phyloP scores from a whole-genome alignment of 2,113 vertebrate species.

The Sphaerodactylus townsendi region DNA sequence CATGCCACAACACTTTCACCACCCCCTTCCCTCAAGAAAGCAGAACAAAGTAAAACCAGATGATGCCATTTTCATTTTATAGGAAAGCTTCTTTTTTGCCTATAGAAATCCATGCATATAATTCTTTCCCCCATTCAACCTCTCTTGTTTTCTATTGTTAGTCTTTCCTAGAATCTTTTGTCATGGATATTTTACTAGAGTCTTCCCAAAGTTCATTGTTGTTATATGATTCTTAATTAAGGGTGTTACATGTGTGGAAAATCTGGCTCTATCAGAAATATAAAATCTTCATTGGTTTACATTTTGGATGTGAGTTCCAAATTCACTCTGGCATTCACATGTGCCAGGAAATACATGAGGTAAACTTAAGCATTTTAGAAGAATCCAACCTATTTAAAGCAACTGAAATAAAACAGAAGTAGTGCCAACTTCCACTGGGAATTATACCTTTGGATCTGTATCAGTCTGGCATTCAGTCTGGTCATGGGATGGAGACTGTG shows the following conservation, averaged over 20 bases:
- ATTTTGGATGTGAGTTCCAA: not conserved
- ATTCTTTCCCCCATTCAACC: not conserved
- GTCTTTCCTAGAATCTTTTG: not conserved
- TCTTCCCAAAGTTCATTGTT: slow-evolving; percentile 8
- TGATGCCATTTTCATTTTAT: not conserved
- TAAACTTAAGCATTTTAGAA: not conserved
- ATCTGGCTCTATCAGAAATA: not conserved
- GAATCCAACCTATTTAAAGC: too few relatives aligned
- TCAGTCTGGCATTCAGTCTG: too few relatives aligned
- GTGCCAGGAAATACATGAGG: not conserved
- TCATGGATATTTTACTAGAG: not conserved
- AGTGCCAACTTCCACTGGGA: too few relatives aligned
- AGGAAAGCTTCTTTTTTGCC: not conserved
- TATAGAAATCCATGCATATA: not conserved
- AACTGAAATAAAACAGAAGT: too few relatives aligned
- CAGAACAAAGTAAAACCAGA: slow-evolving; percentile 29
- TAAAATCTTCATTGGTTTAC: not conserved
- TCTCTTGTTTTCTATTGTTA: not conserved
- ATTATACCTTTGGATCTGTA: too few relatives aligned
- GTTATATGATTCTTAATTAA: not conserved
- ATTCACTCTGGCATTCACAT: not conserved
- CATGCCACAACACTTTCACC: slow-evolving; percentile 43
- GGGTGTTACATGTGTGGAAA: not conserved
- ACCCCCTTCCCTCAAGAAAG: slow-evolving; percentile 48
- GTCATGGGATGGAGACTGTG: too few relatives aligned